phyloP scores from a whole-genome alignment of 2,888 invertebrate species.

The Phymatocera aterrima region DNA sequence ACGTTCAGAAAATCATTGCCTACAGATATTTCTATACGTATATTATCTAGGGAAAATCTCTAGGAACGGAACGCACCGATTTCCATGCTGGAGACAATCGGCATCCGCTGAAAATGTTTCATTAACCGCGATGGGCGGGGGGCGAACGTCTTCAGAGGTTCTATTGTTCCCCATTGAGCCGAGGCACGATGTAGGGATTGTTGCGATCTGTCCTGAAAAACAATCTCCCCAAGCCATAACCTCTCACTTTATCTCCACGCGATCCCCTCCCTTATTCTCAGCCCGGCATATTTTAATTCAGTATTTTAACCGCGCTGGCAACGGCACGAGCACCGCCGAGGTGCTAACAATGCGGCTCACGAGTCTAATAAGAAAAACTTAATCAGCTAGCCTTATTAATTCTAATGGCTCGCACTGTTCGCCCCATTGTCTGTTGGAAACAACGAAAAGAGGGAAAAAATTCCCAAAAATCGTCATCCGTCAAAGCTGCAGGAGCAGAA shows the following conservation, averaged over 20 bases:
- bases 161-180: slow-evolving; percentile 15
- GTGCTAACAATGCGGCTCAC: slow-evolving; percentile 21
- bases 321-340: not conserved
- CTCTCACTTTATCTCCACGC: not conserved
- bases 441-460: too few species aligned
- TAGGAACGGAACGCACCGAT: too few species aligned
- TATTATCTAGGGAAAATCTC: not conserved
- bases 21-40: too few species aligned
- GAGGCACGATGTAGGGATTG: slow-evolving; percentile 20
- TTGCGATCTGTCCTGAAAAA: slow-evolving; percentile 27
- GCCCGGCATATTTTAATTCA: slow-evolving; percentile 40
- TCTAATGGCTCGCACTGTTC: slow-evolving; percentile 5
- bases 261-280: not conserved
- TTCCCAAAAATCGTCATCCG: not conserved
- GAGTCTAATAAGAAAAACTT: slow-evolving; percentile 42
- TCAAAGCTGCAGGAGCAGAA: not conserved
- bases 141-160: slow-evolving; percentile 29
- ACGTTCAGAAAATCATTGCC: too few species aligned
- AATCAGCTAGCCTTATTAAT: slow-evolving; percentile 25
- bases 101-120: slow-evolving; percentile 2
- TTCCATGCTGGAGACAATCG: slow-evolving; percentile 14
- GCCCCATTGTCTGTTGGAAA: not conserved
- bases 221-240: not conserved
- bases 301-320: slow-evolving; percentile 9
- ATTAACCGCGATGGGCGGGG: not conserved